Conservation (phyloP, 2,113 vertebrate species). For the Zingel zingel region DNA sequence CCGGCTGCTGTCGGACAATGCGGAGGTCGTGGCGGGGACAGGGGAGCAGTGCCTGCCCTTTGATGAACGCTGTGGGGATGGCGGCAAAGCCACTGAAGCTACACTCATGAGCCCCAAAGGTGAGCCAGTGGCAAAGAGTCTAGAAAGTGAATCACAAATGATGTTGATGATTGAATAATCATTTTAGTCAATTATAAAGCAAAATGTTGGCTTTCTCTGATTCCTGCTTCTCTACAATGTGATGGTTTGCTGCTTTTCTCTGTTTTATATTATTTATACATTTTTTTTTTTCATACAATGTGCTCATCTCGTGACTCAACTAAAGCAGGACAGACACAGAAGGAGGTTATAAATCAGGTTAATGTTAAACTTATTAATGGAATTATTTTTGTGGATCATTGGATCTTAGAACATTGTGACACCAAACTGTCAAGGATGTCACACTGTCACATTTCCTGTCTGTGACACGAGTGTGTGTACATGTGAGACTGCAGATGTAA, state of each 20-base stretch:
- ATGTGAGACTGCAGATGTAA: constrained; percentile 35
- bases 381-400: constrained; percentile 75
- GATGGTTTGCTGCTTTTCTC: neutral
- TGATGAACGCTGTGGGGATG: constrained; percentile 96
- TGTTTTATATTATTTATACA: neutral
- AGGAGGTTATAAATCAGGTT: constrained; percentile 79
- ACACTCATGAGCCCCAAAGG: constrained; percentile 99
- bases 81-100: constrained; percentile 96
- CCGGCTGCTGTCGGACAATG: constrained; percentile 91
- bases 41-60: constrained; percentile 98
- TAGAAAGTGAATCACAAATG: neutral
- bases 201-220: neutral
- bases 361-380: constrained; percentile 79
- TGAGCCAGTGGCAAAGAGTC: constrained; percentile 72
- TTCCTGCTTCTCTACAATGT: neutral
- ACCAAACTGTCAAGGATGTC: constrained; percentile 89
- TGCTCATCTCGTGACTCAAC: constrained; percentile 38
- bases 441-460: constrained; percentile 78
- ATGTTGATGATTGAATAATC: neutral
- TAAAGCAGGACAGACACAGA: constrained; percentile 75
- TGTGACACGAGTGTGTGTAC: constrained; percentile 39
- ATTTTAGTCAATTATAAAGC: neutral
- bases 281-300: constrained; percentile 2
- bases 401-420: constrained; percentile 79
- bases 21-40: constrained; percentile 95